Evolutionary conservation across 2,797 vertebrate species (phyloP).

Genomic region (Pseudomugil gertrudae): DNA sequence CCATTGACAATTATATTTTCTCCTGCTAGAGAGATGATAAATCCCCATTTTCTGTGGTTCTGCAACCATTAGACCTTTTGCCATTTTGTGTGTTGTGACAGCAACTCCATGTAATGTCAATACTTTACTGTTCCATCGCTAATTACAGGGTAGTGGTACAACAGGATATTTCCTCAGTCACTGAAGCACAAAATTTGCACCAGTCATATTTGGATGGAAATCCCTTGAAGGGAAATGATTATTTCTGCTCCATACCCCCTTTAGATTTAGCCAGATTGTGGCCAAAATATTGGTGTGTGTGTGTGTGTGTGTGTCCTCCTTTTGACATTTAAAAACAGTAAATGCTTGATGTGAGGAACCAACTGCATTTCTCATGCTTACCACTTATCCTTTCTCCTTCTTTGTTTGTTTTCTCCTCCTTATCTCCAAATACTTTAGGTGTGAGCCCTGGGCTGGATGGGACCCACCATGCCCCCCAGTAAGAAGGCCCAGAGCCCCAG

Average conservation of each 20-base stretch:
- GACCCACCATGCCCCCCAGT: conserved; percentile 98
- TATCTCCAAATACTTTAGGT: conserved; percentile 69
- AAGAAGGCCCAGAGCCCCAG: conserved; percentile 96
- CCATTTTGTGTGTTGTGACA: conserved; percentile 64
- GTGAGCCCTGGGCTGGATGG: conserved; percentile 92
- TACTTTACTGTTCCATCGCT: conserved; percentile 60
- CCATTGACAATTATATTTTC: conserved; percentile 30
- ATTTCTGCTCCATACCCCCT: conserved; percentile 44
- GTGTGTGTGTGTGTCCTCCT: conserved; percentile 19
- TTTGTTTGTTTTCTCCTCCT: conserved; percentile 23
- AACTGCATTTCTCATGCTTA: conserved; percentile 50
- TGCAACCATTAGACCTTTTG: conserved; percentile 50
- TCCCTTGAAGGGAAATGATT: conserved; percentile 54
- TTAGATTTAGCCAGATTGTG: conserved; percentile 49
- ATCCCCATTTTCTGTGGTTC: conserved; percentile 25
- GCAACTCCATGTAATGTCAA: conserved; percentile 65
- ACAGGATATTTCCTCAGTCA: conserved; percentile 64
- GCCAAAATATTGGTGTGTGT: conserved; percentile 38
- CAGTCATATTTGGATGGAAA: conserved; percentile 51
- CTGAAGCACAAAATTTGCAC: conserved; percentile 72
- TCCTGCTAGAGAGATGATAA: conserved; percentile 20
- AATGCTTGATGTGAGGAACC: conserved; percentile 35
- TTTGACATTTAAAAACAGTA: conserved; percentile 55
- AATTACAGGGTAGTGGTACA: conserved; percentile 72
- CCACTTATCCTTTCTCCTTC: conserved; percentile 29